Evolutionary conservation across 2,113 vertebrate species (phyloP), one percentile per base, ranked within the genome.

Genomic region (Oriolus oriolus): DNA sequence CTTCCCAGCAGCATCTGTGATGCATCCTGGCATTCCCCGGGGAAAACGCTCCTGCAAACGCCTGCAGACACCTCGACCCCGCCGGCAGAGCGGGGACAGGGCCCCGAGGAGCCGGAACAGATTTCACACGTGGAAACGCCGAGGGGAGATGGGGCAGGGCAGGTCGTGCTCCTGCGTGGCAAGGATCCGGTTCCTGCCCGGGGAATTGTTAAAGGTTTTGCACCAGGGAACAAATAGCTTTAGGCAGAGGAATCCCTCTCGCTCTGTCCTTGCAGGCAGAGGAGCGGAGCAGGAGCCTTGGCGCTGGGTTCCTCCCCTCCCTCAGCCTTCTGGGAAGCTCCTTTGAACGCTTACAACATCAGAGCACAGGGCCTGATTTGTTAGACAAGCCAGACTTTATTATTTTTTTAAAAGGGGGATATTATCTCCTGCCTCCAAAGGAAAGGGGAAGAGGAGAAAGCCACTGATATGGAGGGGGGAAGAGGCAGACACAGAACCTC

Each of bases 401-500:
- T 80, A 97, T 98, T 98, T 97, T 97, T 97, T 96, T 78, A 96
- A 63, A 88, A 81, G 82, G 60, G 91, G 93, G 85, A 87, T 97
- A 97, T 97, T 91, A 97, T 97, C 97, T 95, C 37, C 82, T 92
- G 68, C 92, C 95, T 98, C 94, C 75, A 17, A 92, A 91, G 89
- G 97, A 87, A 97, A 94, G 90, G 95, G 93, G 91, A 84, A 95
- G 84, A 97, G 93, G 89, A 93, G 85, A 89, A 84, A 93, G 83
- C 71, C 87, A 45, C 84, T 53, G 75, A 80, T 95, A 94, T 5
- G 12, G 92, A 86, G 64, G 68, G 87, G 90, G 87, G 95, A 73
- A 86, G 81, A 97, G 96, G 53, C 89, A 97, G 94, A 52, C 94
- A 66, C 83, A 89, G 97, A 95, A 97, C 97, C 98, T 98, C 97